These are phyloP conservation scores for Azemiops feae DNA, from an alignment of 2,113 vertebrate genomes.

Conservation along the genomic window DNA sequence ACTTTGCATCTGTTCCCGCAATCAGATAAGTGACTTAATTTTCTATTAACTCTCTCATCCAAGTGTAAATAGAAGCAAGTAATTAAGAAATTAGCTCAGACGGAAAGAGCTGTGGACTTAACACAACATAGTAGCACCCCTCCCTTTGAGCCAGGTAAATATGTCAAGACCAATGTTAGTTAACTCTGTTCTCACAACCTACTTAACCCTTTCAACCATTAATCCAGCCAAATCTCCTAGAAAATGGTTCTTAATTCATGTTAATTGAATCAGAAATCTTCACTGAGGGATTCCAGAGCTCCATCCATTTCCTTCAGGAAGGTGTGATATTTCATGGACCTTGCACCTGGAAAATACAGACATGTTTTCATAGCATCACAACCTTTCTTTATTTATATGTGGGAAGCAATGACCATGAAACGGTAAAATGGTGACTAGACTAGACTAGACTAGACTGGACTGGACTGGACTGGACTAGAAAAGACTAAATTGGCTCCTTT, in stretches of 20 bases:
- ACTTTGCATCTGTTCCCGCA: not conserved
- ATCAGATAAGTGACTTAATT: not conserved
- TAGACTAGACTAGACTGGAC: too few species aligned
- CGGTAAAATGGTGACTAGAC: not conserved
- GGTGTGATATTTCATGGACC: not conserved
- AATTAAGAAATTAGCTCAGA: not conserved
- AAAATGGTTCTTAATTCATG: not conserved
- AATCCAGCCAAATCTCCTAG: not conserved
- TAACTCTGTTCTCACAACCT: not conserved
- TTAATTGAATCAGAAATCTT: not conserved
- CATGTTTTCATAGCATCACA: not conserved
- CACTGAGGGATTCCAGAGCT: not conserved
- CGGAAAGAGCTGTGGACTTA: not conserved
- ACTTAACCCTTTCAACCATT: not conserved
- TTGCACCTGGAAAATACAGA: not conserved
- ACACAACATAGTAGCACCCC: not conserved
- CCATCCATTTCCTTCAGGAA: not conserved
- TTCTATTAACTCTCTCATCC: not conserved
- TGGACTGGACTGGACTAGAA: too few species aligned
- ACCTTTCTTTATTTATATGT: not conserved
- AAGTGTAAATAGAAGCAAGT: not conserved
- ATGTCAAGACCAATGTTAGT: not conserved
- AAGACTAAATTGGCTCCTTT: not conserved
- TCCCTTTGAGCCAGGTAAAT: not conserved
- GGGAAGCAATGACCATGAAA: not conserved